A percentile compares a stretch with the other conserved stretches of the same genome.
Evolutionary conservation across 2,888 invertebrate species (phyloP).

Genomic region (Drosophila demipolita): DNA sequence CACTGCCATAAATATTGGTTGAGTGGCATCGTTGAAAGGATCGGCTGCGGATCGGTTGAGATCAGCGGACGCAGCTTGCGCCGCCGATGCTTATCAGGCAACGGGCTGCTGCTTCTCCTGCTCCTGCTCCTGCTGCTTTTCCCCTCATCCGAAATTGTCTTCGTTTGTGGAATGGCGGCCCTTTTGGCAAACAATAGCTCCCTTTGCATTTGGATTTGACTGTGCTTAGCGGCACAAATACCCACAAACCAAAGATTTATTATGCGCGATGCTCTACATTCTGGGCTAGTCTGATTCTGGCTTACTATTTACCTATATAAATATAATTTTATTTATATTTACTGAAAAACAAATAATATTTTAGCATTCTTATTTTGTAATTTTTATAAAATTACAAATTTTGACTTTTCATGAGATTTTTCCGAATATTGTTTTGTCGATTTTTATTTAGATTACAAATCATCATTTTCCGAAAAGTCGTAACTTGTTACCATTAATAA

Average conservation of each 20-base stretch:
- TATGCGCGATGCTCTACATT: constrained; percentile 60
- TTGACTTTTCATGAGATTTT: not conserved
- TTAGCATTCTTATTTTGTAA: not conserved
- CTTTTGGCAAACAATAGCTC: constrained; percentile 71
- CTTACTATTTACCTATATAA: not conserved
- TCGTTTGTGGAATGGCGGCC: constrained; percentile 40
- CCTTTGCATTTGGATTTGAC: constrained; percentile 69
- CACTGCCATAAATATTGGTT: constrained; percentile 68
- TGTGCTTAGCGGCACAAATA: constrained; percentile 50
- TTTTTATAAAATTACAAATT: not conserved
- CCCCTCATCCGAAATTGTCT: constrained; percentile 65
- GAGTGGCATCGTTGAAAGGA: constrained; percentile 53
- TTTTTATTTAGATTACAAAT: not conserved
- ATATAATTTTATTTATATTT: not conserved
- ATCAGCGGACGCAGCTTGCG: constrained; percentile 65
- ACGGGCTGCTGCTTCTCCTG: constrained; percentile 18
- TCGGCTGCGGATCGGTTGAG: constrained; percentile 45
- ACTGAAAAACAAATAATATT: not conserved
- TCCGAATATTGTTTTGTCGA: too few species aligned
- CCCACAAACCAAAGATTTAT: constrained; percentile 68
- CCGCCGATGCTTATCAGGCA: constrained; percentile 68
- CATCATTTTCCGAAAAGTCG: not conserved
- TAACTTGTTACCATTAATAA: not conserved
- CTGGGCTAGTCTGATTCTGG: not conserved
- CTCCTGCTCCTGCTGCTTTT: not conserved